Evolutionary conservation across 2,888 invertebrate genomes (phyloP).

Genomic region (Heteromurus nitidus): DNA sequence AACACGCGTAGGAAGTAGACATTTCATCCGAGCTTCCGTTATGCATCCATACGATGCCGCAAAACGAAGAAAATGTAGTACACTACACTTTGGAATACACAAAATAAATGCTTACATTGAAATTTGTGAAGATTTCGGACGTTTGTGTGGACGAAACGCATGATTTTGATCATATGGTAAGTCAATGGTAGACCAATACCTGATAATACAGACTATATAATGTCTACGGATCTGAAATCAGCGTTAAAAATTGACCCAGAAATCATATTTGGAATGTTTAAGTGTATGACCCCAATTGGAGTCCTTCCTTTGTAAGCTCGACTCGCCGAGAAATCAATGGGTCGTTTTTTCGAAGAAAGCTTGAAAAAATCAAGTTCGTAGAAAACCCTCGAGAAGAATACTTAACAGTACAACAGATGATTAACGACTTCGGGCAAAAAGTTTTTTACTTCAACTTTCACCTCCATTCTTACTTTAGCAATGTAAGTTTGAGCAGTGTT

Average conservation of each 20-base stretch:
- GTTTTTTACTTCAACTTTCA: conserved; percentile 20
- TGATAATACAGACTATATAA: too few species aligned
- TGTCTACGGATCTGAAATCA: conserved; percentile 7
- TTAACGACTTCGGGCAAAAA: conserved; percentile 46
- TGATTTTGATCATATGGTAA: too few species aligned
- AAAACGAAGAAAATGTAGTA: too few species aligned
- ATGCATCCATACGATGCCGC: too few species aligned
- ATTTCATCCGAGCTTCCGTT: too few species aligned
- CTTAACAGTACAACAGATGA: conserved; percentile 40
- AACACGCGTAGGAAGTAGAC: too few species aligned
- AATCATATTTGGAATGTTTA: neutral
- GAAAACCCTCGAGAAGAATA: conserved; percentile 10
- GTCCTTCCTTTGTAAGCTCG: neutral
- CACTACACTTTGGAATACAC: too few species aligned
- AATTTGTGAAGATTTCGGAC: too few species aligned
- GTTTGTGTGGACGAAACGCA: too few species aligned
- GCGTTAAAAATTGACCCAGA: neutral
- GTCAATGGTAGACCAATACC: too few species aligned
- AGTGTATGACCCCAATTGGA: neutral
- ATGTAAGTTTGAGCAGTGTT: neutral
- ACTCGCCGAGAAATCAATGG: conserved; percentile 11
- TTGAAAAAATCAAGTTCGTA: conserved; percentile 21
- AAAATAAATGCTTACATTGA: too few species aligned
- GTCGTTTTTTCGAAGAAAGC: conserved; percentile 42
- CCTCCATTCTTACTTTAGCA: conserved; percentile 12